These are phyloP conservation scores for Eilema depressum DNA, from an alignment of 2,888 invertebrate genomes.

Conservation along the genomic window DNA sequence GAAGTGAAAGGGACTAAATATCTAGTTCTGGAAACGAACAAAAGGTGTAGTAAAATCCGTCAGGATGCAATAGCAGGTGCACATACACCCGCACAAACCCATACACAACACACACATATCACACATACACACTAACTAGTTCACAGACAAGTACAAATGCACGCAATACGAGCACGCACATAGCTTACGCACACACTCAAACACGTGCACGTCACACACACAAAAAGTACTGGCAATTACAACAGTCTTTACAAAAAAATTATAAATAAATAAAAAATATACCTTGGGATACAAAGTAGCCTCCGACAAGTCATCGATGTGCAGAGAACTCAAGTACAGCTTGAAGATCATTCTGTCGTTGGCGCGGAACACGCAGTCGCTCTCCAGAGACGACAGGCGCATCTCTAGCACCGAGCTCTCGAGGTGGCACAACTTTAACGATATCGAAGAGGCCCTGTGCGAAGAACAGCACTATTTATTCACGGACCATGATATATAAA, in stretches of 20 bases:
- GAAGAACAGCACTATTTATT: not conserved
- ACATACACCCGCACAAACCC: no score
- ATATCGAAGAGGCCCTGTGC: conserved; percentile 87
- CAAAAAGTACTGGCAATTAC: not conserved
- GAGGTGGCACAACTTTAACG: conserved; percentile 89
- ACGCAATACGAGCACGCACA: no score
- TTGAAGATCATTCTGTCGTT: conserved; percentile 92
- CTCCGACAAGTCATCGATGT: conserved; percentile 91
- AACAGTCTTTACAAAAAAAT: no score
- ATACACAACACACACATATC: not conserved
- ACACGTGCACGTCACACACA: not conserved
- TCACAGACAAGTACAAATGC: no score
- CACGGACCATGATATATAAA: not conserved
- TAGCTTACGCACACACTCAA: no score
- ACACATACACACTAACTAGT: no score
- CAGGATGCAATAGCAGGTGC: no score
- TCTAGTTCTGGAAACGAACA: no score
- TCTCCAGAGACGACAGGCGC: conserved; percentile 89
- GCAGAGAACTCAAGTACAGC: conserved; percentile 89
- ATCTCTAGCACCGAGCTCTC: conserved; percentile 91
- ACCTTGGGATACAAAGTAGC: conserved; percentile 92
- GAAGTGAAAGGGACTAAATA: no score
- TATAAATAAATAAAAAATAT: not conserved
- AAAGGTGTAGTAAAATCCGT: no score
- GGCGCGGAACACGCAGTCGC: conserved; percentile 92